A percentile compares a stretch with the other conserved stretches of the same genome.
phyloP scores from a whole-genome alignment of 2,797 vertebrate genomes.

The Karalla daura region DNA sequence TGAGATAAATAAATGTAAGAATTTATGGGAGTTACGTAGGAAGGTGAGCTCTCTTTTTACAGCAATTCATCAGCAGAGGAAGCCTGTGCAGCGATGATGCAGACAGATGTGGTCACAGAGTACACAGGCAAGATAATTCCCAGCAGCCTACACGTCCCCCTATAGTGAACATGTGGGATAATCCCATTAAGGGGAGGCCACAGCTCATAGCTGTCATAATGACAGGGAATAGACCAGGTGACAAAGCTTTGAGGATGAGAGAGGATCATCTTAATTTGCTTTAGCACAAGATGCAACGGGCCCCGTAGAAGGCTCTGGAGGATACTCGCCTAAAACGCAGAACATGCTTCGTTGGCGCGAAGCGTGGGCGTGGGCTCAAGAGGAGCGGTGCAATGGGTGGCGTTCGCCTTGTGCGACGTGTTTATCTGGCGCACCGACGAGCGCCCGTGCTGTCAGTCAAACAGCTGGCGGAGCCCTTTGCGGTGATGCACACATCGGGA shows the following conservation, averaged over 20 bases:
- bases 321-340: slow-evolving; percentile 29
- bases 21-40: background rate
- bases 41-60: background rate
- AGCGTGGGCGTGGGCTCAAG: slow-evolving; percentile 2
- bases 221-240: slow-evolving; percentile 54
- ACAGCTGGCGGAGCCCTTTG: slow-evolving; percentile 48
- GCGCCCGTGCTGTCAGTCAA: slow-evolving; percentile 65
- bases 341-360: slow-evolving; percentile 45
- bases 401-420: slow-evolving; percentile 17
- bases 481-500: slow-evolving; percentile 57
- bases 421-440: slow-evolving; percentile 43
- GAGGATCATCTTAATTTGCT: slow-evolving; percentile 64
- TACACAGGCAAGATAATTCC: slow-evolving; percentile 38
- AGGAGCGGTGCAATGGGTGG: slow-evolving; percentile 6
- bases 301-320: slow-evolving; percentile 27
- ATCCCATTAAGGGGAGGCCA: slow-evolving; percentile 64
- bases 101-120: slow-evolving; percentile 52
- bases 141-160: slow-evolving; percentile 45
- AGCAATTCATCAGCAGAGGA: background rate
- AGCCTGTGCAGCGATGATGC: slow-evolving; percentile 15
- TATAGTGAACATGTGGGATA: slow-evolving; percentile 65
- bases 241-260: slow-evolving; percentile 63
- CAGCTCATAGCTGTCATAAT: slow-evolving; percentile 56
- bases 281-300: slow-evolving; percentile 38
- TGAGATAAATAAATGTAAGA: background rate